These are phyloP conservation scores for Cyanoramphus novaezelandiae DNA, from an alignment of 2,113 vertebrate species.

Conservation along the genomic window DNA sequence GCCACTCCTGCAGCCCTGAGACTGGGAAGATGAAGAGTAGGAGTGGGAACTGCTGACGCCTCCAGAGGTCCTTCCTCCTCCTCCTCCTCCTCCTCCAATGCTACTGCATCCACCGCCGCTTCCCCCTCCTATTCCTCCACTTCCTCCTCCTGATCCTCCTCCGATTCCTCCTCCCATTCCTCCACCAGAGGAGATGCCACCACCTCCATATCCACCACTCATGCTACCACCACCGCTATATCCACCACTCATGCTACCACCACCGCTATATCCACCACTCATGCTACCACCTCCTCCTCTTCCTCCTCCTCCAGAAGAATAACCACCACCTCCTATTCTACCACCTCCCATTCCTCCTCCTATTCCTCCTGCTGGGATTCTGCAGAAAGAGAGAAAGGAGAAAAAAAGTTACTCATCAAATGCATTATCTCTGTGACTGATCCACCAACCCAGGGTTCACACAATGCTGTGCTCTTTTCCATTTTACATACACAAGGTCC, in stretches of 20 bases:
- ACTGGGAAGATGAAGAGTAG: conserved; percentile 64
- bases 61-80: conserved; percentile 54
- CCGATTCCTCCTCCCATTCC: neutral
- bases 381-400: conserved; percentile 29
- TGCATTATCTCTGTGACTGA: neutral
- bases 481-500: conserved; percentile 30
- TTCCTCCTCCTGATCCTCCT: neutral
- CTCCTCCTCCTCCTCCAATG: neutral
- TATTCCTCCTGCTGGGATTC: conserved; percentile 33
- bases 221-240: neutral
- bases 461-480: neutral
- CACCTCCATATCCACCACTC: neutral
- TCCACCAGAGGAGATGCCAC: neutral
- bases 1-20: conserved; percentile 34
- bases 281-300: neutral
- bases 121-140: neutral
- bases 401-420: neutral
- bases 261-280: neutral
- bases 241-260: neutral
- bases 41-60: conserved; percentile 52
- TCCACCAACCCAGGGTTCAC: neutral
- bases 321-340: conserved; percentile 37
- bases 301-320: conserved; percentile 34
- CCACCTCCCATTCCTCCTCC: conserved; percentile 40
- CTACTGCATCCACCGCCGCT: neutral